Conservation (phyloP, 2,888 invertebrate genomes). For the Sarcophaga variegata region DNA sequence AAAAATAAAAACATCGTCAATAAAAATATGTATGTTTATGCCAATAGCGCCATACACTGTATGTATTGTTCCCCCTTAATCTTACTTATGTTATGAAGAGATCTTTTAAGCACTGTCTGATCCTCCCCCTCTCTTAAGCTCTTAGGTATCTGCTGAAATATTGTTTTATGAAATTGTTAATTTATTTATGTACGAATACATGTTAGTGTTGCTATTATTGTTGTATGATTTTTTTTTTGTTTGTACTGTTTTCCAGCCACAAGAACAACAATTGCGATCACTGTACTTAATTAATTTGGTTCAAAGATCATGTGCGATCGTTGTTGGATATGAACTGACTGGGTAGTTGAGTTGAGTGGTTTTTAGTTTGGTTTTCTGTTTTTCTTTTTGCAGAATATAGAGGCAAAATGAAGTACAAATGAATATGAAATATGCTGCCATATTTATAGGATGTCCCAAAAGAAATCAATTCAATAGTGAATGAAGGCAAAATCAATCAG, state of each 20-base stretch:
- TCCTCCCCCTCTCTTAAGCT: not conserved
- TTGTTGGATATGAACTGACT: slow-evolving; percentile 15
- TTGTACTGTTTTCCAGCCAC: slow-evolving; percentile 70
- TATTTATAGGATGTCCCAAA: slow-evolving; percentile 26
- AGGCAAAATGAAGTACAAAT: slow-evolving; percentile 33
- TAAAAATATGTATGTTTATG: not conserved
- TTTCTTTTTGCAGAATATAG: slow-evolving; percentile 25
- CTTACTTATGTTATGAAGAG: no score
- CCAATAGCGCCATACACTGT: not conserved
- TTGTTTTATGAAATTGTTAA: slow-evolving; percentile 30
- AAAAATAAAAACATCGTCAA: not conserved
- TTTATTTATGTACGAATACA: slow-evolving; percentile 15
- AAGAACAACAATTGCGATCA: slow-evolving; percentile 80
- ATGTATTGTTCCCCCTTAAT: no score
- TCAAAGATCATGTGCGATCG: slow-evolving; percentile 80
- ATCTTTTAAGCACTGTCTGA: no score
- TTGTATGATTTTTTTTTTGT: slow-evolving; percentile 13
- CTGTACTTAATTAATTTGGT: slow-evolving; percentile 82
- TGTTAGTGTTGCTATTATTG: slow-evolving; percentile 5
- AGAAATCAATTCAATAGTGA: not conserved
- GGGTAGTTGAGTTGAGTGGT: slow-evolving; percentile 14
- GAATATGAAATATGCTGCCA: slow-evolving; percentile 24
- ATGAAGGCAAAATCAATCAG: no score
- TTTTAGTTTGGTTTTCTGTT: slow-evolving; percentile 16
- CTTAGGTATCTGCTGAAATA: slow-evolving; percentile 14